These are phyloP conservation scores for Maniola hyperantus DNA, from an alignment of 2,888 invertebrate genomes.

Conservation along the genomic window DNA sequence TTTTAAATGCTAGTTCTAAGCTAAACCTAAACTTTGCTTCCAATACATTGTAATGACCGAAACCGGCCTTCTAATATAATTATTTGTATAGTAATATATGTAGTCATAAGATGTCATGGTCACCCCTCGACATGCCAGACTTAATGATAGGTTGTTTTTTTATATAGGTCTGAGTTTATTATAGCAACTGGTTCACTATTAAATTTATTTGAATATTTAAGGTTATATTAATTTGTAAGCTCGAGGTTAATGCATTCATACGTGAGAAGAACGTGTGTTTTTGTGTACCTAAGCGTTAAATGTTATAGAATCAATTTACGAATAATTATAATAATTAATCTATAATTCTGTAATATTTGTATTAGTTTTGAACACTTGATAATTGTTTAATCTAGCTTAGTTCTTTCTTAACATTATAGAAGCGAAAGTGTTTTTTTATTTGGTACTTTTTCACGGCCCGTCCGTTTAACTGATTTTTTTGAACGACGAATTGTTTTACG, in stretches of 20 bases:
- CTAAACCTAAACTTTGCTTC: slow-evolving; percentile 12
- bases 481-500: too few species aligned
- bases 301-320: too few species aligned
- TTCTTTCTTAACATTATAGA: too few species aligned
- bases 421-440: too few species aligned
- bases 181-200: slow-evolving; percentile 26
- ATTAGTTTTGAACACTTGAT: too few species aligned
- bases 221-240: slow-evolving; percentile 1
- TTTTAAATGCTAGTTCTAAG: too few species aligned
- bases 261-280: not conserved
- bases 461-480: too few species aligned
- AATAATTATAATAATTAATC: too few species aligned
- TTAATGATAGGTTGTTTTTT: slow-evolving; percentile 20
- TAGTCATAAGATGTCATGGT: slow-evolving; percentile 32
- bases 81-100: slow-evolving; percentile 18
- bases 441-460: too few species aligned
- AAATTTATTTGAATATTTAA: slow-evolving; percentile 9
- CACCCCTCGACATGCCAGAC: slow-evolving; percentile 30
- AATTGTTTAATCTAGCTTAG: not conserved
- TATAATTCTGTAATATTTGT: too few species aligned
- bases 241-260: slow-evolving; percentile 9
- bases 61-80: slow-evolving; percentile 29
- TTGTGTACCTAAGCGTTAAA: too few species aligned
- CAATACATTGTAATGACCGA: slow-evolving; percentile 16
- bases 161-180: slow-evolving; percentile 5